phyloP scores from a whole-genome alignment of 2,888 invertebrate species.

The Andrena dorsata region DNA sequence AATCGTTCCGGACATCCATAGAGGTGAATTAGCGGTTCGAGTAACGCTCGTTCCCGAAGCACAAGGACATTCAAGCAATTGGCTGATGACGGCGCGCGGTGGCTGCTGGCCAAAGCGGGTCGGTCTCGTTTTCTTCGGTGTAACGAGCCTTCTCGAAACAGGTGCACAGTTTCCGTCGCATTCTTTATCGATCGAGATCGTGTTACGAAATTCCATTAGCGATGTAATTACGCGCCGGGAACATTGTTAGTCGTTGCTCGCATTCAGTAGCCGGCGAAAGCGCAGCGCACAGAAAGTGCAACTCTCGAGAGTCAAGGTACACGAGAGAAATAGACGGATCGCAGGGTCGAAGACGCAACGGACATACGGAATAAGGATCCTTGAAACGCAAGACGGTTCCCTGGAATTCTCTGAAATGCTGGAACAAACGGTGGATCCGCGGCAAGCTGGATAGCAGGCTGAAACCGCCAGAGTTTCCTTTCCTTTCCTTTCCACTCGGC shows the following conservation, averaged over 20 bases:
- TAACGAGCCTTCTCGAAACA: not conserved
- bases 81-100: not conserved
- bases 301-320: not conserved
- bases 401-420: constrained; percentile 1
- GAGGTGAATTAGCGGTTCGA: not conserved
- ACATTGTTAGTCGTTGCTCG: not conserved
- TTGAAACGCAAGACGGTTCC: not conserved
- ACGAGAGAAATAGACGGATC: not conserved
- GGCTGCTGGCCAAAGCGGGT: not conserved
- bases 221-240: not conserved
- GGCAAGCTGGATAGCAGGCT: not conserved
- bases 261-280: not conserved
- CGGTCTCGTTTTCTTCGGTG: not conserved
- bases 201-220: not conserved
- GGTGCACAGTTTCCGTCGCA: not conserved
- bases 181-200: not conserved
- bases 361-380: not conserved
- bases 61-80: constrained; percentile 17
- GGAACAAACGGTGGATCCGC: constrained; percentile 1
- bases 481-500: not conserved
- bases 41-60: not conserved
- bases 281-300: not conserved
- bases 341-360: not conserved
- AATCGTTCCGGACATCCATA: not conserved
- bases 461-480: not conserved